These are phyloP conservation scores for Aramus guarauna DNA, from an alignment of 2,113 vertebrate species.

Conservation along the genomic window DNA sequence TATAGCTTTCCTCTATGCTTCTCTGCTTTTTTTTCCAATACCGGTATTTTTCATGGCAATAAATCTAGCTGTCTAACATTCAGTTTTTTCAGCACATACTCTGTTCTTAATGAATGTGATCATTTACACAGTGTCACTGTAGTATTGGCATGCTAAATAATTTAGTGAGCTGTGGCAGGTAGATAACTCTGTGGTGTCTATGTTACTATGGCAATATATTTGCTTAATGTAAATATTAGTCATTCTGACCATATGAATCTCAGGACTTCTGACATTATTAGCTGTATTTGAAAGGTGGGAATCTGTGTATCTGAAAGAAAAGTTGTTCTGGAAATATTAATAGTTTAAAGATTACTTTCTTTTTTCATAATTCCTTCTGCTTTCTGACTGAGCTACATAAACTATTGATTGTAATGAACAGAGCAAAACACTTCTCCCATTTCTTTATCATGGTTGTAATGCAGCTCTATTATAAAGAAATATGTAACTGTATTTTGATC, in stretches of 20 bases:
- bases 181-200: conserved; percentile 55
- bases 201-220: conserved; percentile 77
- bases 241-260: conserved; percentile 56
- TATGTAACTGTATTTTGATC: not conserved
- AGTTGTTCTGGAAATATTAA: conserved; percentile 12
- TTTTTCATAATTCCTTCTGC: conserved; percentile 24
- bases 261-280: conserved; percentile 52
- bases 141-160: conserved; percentile 72
- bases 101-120: conserved; percentile 68
- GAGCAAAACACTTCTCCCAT: not conserved
- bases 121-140: conserved; percentile 67
- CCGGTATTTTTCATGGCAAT: not conserved
- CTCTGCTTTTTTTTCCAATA: not conserved
- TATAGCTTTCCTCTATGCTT: not conserved
- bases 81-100: conserved; percentile 51
- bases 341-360: conserved; percentile 16
- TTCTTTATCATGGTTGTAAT: conserved; percentile 1
- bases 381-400: not conserved
- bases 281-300: conserved; percentile 10
- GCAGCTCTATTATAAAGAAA: not conserved
- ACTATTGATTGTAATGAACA: conserved; percentile 24
- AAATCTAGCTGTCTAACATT: conserved; percentile 44
- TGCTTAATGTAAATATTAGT: conserved; percentile 73
- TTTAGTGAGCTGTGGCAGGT: conserved; percentile 72
- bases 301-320: not conserved